These are phyloP conservation scores for Melinaea menophilus DNA, from an alignment of 2,888 invertebrate genomes.

Conservation along the genomic window DNA sequence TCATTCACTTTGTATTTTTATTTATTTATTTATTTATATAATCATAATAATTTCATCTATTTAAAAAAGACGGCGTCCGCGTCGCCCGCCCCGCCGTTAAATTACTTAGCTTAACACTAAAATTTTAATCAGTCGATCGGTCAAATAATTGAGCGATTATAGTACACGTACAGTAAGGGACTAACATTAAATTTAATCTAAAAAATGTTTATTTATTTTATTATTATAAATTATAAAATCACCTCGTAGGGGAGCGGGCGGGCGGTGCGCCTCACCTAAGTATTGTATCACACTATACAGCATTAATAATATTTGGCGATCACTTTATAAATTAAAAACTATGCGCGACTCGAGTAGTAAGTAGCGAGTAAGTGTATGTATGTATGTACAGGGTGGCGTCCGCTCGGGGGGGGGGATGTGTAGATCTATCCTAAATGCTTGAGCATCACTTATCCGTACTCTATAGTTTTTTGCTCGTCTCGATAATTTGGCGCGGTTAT, in stretches of 20 bases:
- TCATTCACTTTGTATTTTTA: constrained; percentile 49
- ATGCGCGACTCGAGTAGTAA: constrained; percentile 58
- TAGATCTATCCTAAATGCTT: constrained; percentile 69
- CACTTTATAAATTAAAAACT: constrained; percentile 74
- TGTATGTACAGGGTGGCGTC: constrained; percentile 57
- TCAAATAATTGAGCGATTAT: constrained; percentile 77
- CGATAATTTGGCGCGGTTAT: constrained; percentile 62
- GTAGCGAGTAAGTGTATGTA: constrained; percentile 70
- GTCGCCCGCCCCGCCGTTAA: constrained; percentile 46
- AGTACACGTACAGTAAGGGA: constrained; percentile 78
- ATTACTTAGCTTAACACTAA: constrained; percentile 77
- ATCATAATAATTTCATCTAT: constrained; percentile 64
- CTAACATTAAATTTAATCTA: constrained; percentile 79
- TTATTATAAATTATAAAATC: constrained; percentile 76
- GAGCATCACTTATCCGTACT: constrained; percentile 71
- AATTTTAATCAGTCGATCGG: constrained; percentile 79
- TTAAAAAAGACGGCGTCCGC: constrained; percentile 44
- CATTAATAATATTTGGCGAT: constrained; percentile 75
- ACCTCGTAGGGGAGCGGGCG: constrained; percentile 59
- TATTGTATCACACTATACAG: constrained; percentile 59
- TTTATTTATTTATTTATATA: constrained; percentile 63
- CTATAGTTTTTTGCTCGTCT: constrained; percentile 64
- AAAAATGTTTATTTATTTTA: constrained; percentile 47
- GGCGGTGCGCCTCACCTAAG: constrained; percentile 42
- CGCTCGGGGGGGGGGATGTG: constrained; percentile 57